These are phyloP conservation scores for Macrochelys suwanniensis DNA, from an alignment of 2,797 vertebrate species.

Conservation along the genomic window DNA sequence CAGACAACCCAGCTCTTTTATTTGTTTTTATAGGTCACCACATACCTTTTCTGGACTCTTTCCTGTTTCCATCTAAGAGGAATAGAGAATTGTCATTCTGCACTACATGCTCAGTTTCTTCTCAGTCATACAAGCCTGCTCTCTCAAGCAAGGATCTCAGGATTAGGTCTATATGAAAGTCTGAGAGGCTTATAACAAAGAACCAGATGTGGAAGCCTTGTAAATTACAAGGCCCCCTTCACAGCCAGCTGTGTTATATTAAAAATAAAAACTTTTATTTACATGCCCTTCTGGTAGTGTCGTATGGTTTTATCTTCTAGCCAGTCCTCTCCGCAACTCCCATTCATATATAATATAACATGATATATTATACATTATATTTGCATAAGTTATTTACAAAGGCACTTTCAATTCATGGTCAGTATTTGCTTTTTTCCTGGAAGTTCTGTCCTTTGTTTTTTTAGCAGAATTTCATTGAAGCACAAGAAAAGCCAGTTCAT, in stretches of 20 bases:
- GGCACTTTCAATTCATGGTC: neutral
- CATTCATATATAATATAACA: neutral
- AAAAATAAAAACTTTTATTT: neutral
- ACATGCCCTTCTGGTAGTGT: neutral
- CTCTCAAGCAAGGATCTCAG: neutral
- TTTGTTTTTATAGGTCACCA: neutral
- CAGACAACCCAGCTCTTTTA: neutral
- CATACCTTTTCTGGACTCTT: neutral
- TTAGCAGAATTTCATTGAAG: neutral
- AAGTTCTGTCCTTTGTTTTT: neutral
- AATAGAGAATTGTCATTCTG: neutral
- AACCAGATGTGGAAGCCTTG: neutral
- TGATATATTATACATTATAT: neutral
- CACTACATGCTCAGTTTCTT: neutral
- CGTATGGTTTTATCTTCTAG: slow-evolving; percentile 1
- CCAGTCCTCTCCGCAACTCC: neutral
- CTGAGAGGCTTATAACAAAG: neutral
- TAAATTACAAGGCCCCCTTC: neutral
- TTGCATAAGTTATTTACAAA: neutral
- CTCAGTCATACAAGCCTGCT: neutral
- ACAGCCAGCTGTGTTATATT: neutral
- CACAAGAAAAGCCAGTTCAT: neutral
- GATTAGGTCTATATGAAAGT: slow-evolving; percentile 11
- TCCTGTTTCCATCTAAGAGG: neutral
- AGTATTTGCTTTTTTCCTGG: neutral